Percentiles rank a stretch among this genome's conserved stretches.
Evolutionary conservation across 1,140 invertebrate genomes (phyloP).

Genomic region (Venturia canescens): DNA sequence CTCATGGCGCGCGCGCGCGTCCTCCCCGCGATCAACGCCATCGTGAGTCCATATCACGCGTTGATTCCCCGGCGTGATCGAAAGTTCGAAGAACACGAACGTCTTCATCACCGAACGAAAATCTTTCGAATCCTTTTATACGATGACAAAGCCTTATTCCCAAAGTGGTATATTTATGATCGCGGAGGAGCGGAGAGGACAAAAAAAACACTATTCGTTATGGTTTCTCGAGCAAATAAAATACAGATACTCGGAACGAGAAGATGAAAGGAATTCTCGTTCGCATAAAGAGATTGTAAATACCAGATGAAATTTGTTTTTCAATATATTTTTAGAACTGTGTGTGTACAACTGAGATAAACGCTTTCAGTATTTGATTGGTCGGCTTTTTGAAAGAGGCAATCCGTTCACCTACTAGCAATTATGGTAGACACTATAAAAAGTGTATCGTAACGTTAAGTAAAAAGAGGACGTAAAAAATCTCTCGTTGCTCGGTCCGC

Average conservation of each 20-base stretch:
- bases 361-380: no score
- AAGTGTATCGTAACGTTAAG: not conserved
- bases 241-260: not conserved
- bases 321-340: no score
- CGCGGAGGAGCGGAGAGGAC: no score
- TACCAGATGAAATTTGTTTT: no score
- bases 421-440: not conserved
- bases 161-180: no score
- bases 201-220: no score
- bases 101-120: no score
- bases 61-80: slow-evolving; percentile 19
- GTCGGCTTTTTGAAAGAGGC: no score
- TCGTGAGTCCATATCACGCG: not conserved
- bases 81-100: not conserved
- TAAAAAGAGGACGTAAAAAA: not conserved
- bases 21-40: no score
- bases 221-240: not conserved
- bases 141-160: no score
- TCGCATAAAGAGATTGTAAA: not conserved
- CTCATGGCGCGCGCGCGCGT: not conserved
- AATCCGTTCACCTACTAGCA: not conserved
- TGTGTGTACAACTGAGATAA: no score
- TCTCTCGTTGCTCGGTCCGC: not conserved
- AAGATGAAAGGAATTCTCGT: not conserved
- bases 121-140: no score